Conservation (phyloP, 2,797 vertebrate species). For the Myotis findleyi region DNA sequence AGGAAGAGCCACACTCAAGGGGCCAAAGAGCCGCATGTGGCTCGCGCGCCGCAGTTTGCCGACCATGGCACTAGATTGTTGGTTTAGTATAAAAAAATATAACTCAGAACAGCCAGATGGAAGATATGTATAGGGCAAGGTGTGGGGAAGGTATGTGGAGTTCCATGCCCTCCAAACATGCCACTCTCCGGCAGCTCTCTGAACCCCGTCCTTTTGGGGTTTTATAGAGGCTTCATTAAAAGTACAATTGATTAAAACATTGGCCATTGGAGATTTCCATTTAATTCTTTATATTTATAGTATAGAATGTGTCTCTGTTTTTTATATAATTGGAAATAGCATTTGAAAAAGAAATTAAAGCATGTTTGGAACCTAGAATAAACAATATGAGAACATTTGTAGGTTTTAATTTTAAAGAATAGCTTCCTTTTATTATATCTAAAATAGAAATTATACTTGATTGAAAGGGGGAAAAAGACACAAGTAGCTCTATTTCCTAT, state of each 20-base stretch:
- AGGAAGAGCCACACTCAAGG: no score
- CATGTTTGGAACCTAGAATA: slow-evolving; percentile 50
- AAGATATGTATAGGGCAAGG: neutral
- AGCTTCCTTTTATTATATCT: neutral
- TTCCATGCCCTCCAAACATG: neutral
- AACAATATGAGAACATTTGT: neutral
- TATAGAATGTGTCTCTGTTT: neutral
- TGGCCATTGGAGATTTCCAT: neutral
- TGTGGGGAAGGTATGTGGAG: neutral
- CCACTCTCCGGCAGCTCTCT: neutral
- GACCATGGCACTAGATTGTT: neutral
- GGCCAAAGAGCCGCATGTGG: no score
- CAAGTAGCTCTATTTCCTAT: neutral
- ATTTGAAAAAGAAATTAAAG: slow-evolving; percentile 48
- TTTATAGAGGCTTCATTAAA: neutral
- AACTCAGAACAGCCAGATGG: neutral
- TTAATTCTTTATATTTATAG: slow-evolving; percentile 26
- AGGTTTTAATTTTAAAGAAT: slow-evolving; percentile 56
- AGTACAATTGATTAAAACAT: neutral
- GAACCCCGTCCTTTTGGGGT: neutral
- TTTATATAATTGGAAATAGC: slow-evolving; percentile 17
- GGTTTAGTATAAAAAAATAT: neutral
- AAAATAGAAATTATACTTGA: slow-evolving; percentile 12
- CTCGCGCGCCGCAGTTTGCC: no score
- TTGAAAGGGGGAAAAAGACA: neutral